Conservation (phyloP, 2,113 vertebrate species). For the Sakesphorus luctuosus region DNA sequence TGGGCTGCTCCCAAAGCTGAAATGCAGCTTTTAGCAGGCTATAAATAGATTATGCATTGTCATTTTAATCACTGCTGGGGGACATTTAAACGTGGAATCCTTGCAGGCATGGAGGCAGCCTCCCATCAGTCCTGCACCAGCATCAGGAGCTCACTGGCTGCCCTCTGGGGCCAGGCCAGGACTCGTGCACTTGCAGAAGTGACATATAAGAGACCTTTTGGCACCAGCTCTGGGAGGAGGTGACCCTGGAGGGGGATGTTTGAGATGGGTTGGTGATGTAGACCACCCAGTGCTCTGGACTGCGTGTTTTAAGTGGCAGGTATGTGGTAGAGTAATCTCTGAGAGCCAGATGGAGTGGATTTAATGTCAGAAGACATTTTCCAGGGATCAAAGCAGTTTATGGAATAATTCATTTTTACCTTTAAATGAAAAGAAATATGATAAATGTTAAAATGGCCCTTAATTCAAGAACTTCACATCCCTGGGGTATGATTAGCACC, state of each 20-base stretch:
- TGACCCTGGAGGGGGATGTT: background rate
- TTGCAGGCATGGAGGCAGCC: background rate
- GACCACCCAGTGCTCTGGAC: background rate
- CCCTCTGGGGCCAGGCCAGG: background rate
- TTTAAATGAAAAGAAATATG: conserved; percentile 50
- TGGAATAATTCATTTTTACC: conserved; percentile 51
- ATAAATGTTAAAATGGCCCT: conserved; percentile 52
- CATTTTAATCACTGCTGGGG: background rate
- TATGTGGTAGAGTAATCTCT: background rate
- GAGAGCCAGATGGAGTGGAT: conserved; percentile 2
- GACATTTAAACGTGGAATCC: background rate
- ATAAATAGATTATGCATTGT: background rate
- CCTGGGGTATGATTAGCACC: conserved; percentile 47
- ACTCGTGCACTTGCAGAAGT: background rate
- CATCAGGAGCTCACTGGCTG: background rate
- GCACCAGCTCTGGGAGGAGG: background rate
- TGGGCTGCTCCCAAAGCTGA: background rate
- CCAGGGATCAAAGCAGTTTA: conserved; percentile 40
- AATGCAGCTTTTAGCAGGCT: background rate
- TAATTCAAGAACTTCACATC: conserved; percentile 17
- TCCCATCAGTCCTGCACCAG: background rate
- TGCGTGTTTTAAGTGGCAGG: background rate
- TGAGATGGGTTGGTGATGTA: background rate
- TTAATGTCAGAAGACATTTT: conserved; percentile 21
- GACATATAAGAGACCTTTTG: accelerated